These are phyloP conservation scores for Halichoerus grypus DNA, from an alignment of 2,113 vertebrate genomes.

Conservation along the genomic window DNA sequence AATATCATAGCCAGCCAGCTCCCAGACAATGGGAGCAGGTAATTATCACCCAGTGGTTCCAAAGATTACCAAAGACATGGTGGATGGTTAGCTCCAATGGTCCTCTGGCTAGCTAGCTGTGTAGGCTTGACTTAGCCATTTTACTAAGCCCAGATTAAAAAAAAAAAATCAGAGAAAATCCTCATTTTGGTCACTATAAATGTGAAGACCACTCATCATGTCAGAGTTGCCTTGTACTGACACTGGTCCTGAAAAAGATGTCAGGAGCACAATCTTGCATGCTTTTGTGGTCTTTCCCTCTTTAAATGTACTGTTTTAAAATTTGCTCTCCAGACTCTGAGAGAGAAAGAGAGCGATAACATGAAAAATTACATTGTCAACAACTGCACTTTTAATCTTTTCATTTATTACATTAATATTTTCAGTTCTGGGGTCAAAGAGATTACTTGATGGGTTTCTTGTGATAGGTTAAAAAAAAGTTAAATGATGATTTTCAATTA, in stretches of 20 bases:
- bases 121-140: background rate
- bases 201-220: background rate
- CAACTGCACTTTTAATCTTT: background rate
- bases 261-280: background rate
- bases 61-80: background rate
- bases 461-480: background rate
- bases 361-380: background rate
- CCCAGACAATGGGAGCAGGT: too few species aligned
- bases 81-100: accelerated
- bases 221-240: background rate
- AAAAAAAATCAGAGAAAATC: background rate
- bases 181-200: background rate
- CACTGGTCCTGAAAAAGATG: background rate
- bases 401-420: background rate
- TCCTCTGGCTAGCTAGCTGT: background rate
- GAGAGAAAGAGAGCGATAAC: background rate
- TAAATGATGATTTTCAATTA: background rate
- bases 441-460: background rate
- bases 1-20: background rate
- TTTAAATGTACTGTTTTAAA: background rate
- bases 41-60: background rate
- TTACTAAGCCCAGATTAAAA: background rate
- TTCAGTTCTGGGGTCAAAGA: background rate
- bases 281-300: background rate
- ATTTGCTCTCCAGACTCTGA: background rate